Base-by-base conservation (phyloP, 2,797 vertebrate genomes). In the Otolemur crassicaudatus region DNA sequence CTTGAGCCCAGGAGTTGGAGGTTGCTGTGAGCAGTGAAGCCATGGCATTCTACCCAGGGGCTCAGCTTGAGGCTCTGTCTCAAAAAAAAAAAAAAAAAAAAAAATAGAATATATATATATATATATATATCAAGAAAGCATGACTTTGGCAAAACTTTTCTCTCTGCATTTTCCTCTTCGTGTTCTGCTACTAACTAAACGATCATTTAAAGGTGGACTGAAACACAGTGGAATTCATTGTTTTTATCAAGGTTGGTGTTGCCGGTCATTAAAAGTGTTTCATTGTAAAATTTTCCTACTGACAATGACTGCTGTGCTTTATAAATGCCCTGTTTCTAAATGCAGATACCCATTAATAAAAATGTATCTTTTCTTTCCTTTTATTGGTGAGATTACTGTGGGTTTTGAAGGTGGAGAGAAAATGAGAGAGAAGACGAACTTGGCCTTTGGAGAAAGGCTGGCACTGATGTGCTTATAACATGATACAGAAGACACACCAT, bases 241-340 rank as follows among this genome's bases (percentile, higher is more conserved):
- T 96, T 97, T 96, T 97, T 49, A 12, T 86, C 65, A 46, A 97
- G 27, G 53, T 81, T 65, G 29, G 20, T 63, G 69, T 80, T 93
- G 73, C 69, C 94, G 80, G 94, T 97, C 40, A 94, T 90, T 96
- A 87, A 98, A 97, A 96, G 93, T 94, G 96, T 94, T 98, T 98
- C 96, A 95, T 91, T 79, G 81, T 90, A 88, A 84, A 92, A 90
- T 85, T 97, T 95, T 98, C 93, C 96, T 98, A 81, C 95, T 95
- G 43, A 97, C 17, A 20, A 19, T 90, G 98, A 91, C 61, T 95
- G 69, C 80, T 90, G 84, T 56, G 72, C 82, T 95, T 97, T 97
- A 0, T 96, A 97, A 97, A 95, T 94, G 79, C 77, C 83, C 85
- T 88, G 34, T 97, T 98, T 96, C 95, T 75, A 92, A 92, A 97